A percentile compares a stretch with the other conserved stretches of the same genome.
These are phyloP conservation scores for Aphelenchoides avenae DNA, from an alignment of 1,140 invertebrate genomes.

Conservation along the genomic window DNA sequence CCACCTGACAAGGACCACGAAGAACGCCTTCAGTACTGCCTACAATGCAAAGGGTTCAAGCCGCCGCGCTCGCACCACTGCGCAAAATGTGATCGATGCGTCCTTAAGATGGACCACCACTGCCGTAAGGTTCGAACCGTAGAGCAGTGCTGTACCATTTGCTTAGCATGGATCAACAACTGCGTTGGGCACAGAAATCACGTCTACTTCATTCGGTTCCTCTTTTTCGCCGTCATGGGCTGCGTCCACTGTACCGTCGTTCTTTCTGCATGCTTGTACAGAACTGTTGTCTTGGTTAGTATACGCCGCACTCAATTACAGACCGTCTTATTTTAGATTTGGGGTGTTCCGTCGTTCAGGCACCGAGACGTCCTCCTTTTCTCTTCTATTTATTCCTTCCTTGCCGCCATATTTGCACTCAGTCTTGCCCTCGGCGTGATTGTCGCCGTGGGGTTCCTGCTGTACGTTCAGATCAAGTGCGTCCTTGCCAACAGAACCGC, in stretches of 20 bases:
- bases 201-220: constrained; percentile 76
- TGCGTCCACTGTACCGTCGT: constrained; percentile 77
- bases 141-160: constrained; percentile 62
- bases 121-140: constrained; percentile 43
- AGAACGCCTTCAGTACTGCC: constrained; percentile 77
- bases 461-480: constrained; percentile 78
- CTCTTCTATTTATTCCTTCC: constrained; percentile 63
- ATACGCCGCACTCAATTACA: constrained; percentile 1
- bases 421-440: constrained; percentile 87
- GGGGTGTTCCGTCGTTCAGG: constrained; percentile 61
- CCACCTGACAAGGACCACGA: constrained; percentile 66
- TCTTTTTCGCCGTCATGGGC: constrained; percentile 80
- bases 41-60: constrained; percentile 82
- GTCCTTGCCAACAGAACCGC: constrained; percentile 82
- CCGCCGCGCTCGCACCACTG: constrained; percentile 92
- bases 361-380: constrained; percentile 65
- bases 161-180: constrained; percentile 79
- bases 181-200: constrained; percentile 84
- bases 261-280: not conserved
- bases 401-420: constrained; percentile 75
- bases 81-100: constrained; percentile 83
- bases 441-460: constrained; percentile 79
- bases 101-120: constrained; percentile 85
- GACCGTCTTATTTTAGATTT: constrained; percentile 61
- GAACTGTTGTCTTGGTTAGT: constrained; percentile 63